phyloP scores from a whole-genome alignment of 2,113 vertebrate genomes.

The Acrocephalus arundinaceus region DNA sequence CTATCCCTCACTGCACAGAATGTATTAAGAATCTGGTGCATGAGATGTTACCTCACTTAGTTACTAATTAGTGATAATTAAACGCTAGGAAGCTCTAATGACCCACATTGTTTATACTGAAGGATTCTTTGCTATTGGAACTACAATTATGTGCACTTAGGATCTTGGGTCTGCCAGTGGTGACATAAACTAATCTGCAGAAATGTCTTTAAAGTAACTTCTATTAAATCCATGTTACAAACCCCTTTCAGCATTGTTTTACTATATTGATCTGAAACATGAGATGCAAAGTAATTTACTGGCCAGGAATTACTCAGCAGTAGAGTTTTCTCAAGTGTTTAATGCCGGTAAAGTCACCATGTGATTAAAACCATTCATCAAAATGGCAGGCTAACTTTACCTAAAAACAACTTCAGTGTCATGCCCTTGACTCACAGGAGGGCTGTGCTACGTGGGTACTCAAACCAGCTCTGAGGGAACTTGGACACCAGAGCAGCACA shows the following conservation, averaged over 20 bases:
- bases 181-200: conserved; percentile 6
- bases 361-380: conserved; percentile 17
- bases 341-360: background rate
- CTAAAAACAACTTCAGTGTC: background rate
- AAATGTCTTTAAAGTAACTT: conserved; percentile 1
- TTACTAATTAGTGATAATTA: conserved; percentile 41
- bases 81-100: conserved; percentile 9
- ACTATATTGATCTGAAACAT: background rate
- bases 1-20: background rate
- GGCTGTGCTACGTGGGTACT: rapidly evolving
- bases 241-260: background rate
- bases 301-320: conserved; percentile 9
- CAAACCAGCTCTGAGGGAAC: background rate
- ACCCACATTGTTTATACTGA: conserved; percentile 24
- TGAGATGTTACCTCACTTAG: conserved; percentile 11
- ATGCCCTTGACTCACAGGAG: background rate
- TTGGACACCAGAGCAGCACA: background rate
- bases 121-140: conserved; percentile 7
- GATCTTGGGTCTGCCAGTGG: background rate
- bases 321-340: background rate
- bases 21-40: background rate
- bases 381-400: background rate
- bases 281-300: background rate
- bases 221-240: background rate
- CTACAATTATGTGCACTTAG: background rate